Evolutionary conservation across 2,797 vertebrate species (phyloP).

Genomic region (Tolypeutes matacus): DNA sequence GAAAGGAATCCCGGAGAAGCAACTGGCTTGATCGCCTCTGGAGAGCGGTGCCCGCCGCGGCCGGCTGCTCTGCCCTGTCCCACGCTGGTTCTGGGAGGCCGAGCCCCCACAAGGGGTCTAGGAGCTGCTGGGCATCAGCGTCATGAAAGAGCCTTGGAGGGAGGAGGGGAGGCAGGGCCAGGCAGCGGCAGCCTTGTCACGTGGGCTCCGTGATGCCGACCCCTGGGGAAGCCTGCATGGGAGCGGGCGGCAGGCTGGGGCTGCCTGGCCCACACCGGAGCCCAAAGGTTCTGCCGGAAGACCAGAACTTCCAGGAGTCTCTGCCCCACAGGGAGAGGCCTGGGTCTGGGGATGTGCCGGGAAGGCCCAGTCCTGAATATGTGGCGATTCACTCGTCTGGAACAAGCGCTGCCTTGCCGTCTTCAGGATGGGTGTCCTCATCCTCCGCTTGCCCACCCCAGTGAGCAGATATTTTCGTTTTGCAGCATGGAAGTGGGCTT

Average conservation of each 20-base stretch:
- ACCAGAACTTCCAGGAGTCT: background rate
- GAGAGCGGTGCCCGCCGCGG: too few species aligned
- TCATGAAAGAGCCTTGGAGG: too few species aligned
- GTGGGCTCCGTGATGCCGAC: background rate
- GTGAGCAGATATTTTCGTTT: background rate
- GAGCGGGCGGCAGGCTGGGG: background rate
- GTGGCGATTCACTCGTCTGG: too few species aligned
- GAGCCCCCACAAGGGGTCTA: background rate
- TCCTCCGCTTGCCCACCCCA: background rate
- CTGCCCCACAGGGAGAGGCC: background rate
- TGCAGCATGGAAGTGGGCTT: background rate
- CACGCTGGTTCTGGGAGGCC: background rate
- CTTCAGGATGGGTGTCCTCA: background rate
- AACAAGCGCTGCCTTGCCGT: too few species aligned
- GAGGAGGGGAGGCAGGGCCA: background rate
- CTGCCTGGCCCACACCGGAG: fast-evolving
- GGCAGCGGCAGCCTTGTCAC: background rate
- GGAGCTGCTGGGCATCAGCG: background rate
- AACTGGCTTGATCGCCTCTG: background rate
- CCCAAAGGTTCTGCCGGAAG: background rate
- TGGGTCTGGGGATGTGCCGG: background rate
- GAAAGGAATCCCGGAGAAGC: background rate
- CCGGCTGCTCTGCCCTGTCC: background rate
- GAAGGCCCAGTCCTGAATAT: background rate
- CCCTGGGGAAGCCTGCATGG: background rate